phyloP scores from a whole-genome alignment of 2,797 vertebrate genomes.

The Lepilemur ruficaudatus region DNA sequence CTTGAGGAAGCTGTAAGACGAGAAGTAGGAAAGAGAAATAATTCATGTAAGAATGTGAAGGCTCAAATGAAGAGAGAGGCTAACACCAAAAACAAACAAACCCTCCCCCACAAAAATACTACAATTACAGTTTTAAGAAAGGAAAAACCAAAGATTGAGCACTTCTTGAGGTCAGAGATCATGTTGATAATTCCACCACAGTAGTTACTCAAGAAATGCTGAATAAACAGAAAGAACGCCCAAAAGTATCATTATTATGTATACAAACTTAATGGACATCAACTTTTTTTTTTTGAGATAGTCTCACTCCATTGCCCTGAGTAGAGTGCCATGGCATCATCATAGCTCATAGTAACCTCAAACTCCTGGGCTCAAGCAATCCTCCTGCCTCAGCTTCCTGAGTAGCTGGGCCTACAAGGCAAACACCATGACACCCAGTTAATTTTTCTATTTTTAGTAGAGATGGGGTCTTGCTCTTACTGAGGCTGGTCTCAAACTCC shows the following conservation, averaged over 20 bases:
- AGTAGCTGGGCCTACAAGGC: no score
- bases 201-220: slow-evolving; percentile 21
- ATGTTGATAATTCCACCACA: background rate
- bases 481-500: no score
- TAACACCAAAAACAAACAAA: background rate
- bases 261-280: background rate
- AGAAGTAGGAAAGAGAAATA: background rate
- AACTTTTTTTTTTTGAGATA: background rate
- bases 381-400: no score
- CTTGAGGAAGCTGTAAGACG: background rate
- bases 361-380: no score
- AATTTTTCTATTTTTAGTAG: no score
- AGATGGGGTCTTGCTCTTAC: no score
- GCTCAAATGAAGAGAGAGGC: background rate
- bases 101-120: background rate
- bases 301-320: background rate
- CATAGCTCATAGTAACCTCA: no score
- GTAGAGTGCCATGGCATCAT: no score
- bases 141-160: background rate
- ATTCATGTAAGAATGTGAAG: background rate
- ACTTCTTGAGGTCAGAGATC: slow-evolving; percentile 18
- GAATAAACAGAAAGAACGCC: background rate
- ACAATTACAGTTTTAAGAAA: background rate
- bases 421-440: no score
- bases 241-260: background rate